A percentile compares a stretch with the other conserved stretches of the same genome.
Evolutionary conservation across 2,888 invertebrate genomes (phyloP).

Genomic region (Ophion ellenae): DNA sequence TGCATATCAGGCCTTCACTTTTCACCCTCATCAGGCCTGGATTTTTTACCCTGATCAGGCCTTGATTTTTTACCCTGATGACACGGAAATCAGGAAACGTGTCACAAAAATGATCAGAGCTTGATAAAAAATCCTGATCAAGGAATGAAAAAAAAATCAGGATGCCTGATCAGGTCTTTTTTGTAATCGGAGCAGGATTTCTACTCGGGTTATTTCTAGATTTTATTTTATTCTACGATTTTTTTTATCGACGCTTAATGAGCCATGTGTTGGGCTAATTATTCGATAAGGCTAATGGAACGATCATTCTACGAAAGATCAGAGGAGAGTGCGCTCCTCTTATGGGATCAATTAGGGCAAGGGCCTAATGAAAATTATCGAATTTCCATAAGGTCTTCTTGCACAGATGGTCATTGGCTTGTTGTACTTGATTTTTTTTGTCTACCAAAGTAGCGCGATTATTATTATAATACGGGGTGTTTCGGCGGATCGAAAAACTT

Average conservation of each 20-base stretch:
- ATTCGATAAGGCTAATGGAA: slow-evolving; percentile 71
- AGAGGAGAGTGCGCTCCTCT: slow-evolving; percentile 52
- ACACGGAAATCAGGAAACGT: too few species aligned
- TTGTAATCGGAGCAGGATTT: too few species aligned
- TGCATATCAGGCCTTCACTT: too few species aligned
- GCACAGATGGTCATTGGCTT: slow-evolving; percentile 1
- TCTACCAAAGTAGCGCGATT: slow-evolving; percentile 37
- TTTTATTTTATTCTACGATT: not conserved
- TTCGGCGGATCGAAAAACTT: not conserved
- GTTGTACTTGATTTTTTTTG: slow-evolving; percentile 1
- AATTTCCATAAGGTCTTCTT: not conserved
- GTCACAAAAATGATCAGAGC: too few species aligned
- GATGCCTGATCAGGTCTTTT: too few species aligned
- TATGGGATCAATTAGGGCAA: slow-evolving; percentile 81
- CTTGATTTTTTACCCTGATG: too few species aligned
- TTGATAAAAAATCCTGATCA: too few species aligned
- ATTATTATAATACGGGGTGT: slow-evolving; percentile 29
- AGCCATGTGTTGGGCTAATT: slow-evolving; percentile 74
- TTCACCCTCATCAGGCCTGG: too few species aligned
- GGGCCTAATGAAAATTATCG: slow-evolving; percentile 74
- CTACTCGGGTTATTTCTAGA: not conserved
- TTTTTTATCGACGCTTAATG: slow-evolving; percentile 71
- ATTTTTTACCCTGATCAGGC: too few species aligned
- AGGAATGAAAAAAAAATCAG: too few species aligned
- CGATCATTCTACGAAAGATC: slow-evolving; percentile 76